phyloP scores from a whole-genome alignment of 2,113 vertebrate genomes.

The Entomyzon cyanotis region DNA sequence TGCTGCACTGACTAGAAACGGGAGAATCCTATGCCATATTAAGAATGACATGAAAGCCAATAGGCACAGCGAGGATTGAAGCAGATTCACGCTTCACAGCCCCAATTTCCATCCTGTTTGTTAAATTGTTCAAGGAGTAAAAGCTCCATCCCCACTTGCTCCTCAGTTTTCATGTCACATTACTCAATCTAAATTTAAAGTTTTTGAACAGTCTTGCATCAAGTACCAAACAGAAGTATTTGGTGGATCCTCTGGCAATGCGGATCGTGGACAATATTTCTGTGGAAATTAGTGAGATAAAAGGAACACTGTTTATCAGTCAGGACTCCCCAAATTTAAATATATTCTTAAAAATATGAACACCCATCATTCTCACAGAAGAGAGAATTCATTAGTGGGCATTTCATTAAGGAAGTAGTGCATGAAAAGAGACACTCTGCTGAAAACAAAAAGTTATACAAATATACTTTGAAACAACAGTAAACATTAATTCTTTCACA shows the following conservation, averaged over 20 bases:
- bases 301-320: neutral
- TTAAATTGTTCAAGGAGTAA: neutral
- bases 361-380: neutral
- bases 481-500: neutral
- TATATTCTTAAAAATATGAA: neutral
- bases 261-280: neutral
- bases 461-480: neutral
- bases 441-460: neutral
- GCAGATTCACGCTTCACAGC: neutral
- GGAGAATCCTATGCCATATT: neutral
- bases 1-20: neutral
- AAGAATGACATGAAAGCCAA: neutral
- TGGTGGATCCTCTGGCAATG: neutral
- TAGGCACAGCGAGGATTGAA: neutral
- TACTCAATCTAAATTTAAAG: neutral
- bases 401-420: fast-evolving
- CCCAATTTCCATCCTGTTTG: neutral
- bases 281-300: neutral
- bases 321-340: neutral
- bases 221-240: neutral
- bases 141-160: neutral
- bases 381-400: neutral
- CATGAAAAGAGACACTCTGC: neutral
- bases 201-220: neutral
- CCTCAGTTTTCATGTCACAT: neutral